A percentile compares a stretch with the other conserved stretches of the same genome.
Evolutionary conservation across 1,140 invertebrate species (phyloP).

Genomic region (Belonocnema kinseyi): DNA sequence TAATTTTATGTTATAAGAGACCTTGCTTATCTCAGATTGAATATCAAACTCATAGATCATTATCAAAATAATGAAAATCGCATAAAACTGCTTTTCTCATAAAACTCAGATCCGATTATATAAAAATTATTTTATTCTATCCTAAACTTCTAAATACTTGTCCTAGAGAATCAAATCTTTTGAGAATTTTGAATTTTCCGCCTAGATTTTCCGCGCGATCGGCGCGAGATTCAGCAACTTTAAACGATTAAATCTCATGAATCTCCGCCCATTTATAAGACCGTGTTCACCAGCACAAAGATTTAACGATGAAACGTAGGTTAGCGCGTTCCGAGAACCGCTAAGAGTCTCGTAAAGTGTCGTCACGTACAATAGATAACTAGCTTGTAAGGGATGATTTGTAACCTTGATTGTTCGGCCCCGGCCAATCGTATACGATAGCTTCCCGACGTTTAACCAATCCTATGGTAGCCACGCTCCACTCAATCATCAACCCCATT

Average conservation of each 20-base stretch:
- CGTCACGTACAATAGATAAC: constrained; percentile 52
- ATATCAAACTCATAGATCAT: too few species aligned
- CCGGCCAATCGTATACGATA: constrained; percentile 41
- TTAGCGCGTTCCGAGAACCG: constrained; percentile 20
- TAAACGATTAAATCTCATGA: neutral
- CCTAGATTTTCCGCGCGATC: neutral
- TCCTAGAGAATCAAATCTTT: neutral
- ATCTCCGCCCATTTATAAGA: constrained; percentile 7
- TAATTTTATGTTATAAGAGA: too few species aligned
- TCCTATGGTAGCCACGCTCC: constrained; percentile 37
- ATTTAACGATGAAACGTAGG: constrained; percentile 7
- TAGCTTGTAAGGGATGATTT: constrained; percentile 65
- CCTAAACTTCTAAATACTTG: neutral
- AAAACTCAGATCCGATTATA: neutral
- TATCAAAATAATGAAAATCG: too few species aligned
- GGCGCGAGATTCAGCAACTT: neutral
- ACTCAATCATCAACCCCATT: constrained; percentile 37
- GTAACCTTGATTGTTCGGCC: constrained; percentile 62
- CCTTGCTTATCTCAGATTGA: too few species aligned
- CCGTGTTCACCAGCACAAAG: constrained; percentile 2
- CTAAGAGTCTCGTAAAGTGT: constrained; percentile 41
- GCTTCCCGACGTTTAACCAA: constrained; percentile 49
- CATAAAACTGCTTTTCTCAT: too few species aligned
- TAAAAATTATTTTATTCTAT: neutral
- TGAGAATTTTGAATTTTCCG: neutral